Evolutionary conservation across 2,888 invertebrate species (phyloP), one percentile per base, ranked within the genome.

Genomic region (Andrena fulva): DNA sequence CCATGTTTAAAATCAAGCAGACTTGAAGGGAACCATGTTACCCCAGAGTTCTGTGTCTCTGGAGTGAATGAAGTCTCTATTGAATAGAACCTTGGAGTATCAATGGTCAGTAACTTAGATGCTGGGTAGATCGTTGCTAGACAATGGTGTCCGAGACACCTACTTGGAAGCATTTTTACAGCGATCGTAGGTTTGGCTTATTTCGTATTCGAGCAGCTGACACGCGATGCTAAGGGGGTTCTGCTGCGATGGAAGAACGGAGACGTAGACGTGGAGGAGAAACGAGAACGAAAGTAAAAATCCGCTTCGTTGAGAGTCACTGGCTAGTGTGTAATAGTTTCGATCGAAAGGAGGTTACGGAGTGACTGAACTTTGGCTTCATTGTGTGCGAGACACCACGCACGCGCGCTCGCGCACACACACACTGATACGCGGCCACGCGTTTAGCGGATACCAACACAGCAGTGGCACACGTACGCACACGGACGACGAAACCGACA

Each of bases 311-410:
- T 93, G 93, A 93, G 93, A 91, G 87, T 86, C 93, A 89, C 93
- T 93, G 93, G 79, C 85, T 91, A 91, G 92, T 92, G 93, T 93
- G 93, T 94, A 93, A 94, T 93, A 93, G 93, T 94, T 94, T 94
- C 93, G 93, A 93, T 93, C 90, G 93, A 93, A 94, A 94, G 93
- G 93, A 94, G 93, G 94, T 93, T 93, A 93, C 92, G 91, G 91
- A 93, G 93, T 94, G 93, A 94, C 91, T 93, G 94, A 94, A 93
- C 94, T 93, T 92, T 93, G 91, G 85, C 87, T 89, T 86, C 78
- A 87, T 78, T 89, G 92, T 92, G 91, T 91, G 91, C 89, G 85
- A 59, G 77, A 69, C 63, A 79, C 67, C 69, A 74, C 77, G 85
- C 85, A 75, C 82, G 82, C 77, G 85, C 77, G 80, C 78, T 1